Evolutionary conservation across 1,140 invertebrate genomes (phyloP).

Genomic region (Phocides pigmalion): DNA sequence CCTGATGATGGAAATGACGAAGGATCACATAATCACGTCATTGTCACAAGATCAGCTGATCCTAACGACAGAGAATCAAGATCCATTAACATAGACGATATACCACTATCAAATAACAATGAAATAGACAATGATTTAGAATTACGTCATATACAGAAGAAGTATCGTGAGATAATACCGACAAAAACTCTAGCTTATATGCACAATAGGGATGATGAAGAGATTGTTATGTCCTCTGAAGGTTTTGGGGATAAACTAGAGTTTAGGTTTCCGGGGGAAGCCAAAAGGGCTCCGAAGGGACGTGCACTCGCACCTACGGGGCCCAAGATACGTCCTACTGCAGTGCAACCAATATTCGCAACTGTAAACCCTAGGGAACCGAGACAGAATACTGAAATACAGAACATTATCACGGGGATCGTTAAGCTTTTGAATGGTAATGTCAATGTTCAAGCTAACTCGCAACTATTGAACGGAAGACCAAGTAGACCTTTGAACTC

Average conservation of each 20-base stretch:
- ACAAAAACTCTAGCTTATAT: constrained; percentile 71
- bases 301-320: constrained; percentile 85
- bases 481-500: constrained; percentile 85
- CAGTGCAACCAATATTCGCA: constrained; percentile 79
- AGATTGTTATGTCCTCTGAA: constrained; percentile 62
- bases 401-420: constrained; percentile 95
- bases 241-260: constrained; percentile 70
- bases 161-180: constrained; percentile 78
- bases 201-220: constrained; percentile 56
- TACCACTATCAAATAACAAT: constrained; percentile 70
- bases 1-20: constrained; percentile 60
- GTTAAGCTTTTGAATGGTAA: constrained; percentile 95
- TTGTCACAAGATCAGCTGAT: constrained; percentile 71
- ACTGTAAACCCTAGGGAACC: constrained; percentile 72
- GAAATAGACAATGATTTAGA: constrained; percentile 78
- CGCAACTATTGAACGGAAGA: constrained; percentile 81
- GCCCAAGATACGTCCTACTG: constrained; percentile 85
- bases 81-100: constrained; percentile 72
- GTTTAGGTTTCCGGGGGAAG: constrained; percentile 88
- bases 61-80: constrained; percentile 64
- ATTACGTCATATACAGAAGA: constrained; percentile 67
- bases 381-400: constrained; percentile 90
- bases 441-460: constrained; percentile 91
- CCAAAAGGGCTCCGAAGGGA: constrained; percentile 87
- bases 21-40: constrained; percentile 55